Conservation (phyloP, 1,140 invertebrate genomes). For the Bombus cullumanus region DNA sequence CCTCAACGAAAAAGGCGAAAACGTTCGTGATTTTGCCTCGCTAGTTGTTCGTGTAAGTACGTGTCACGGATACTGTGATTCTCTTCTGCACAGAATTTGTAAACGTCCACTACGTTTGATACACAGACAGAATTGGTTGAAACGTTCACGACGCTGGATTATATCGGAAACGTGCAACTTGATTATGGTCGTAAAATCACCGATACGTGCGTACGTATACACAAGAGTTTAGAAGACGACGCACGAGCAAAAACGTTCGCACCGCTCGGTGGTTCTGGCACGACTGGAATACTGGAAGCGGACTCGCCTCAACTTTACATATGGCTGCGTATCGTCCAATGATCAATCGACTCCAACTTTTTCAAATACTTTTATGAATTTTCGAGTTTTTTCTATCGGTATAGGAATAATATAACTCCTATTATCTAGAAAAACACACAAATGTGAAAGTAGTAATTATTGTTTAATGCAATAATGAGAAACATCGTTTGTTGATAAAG, state of each 20-base stretch:
- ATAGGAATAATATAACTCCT: neutral
- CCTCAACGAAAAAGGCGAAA: conserved; percentile 11
- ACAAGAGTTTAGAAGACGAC: conserved; percentile 27
- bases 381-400: rapidly evolving
- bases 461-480: neutral
- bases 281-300: conserved; percentile 51
- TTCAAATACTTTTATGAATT: neutral
- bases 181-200: conserved; percentile 30
- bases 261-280: conserved; percentile 60
- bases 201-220: conserved; percentile 49
- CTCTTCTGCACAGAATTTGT: conserved; percentile 5
- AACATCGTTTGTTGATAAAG: neutral
- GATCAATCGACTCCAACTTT: conserved; percentile 13
- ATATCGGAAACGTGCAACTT: neutral
- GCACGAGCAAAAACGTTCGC: conserved; percentile 25
- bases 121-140: neutral
- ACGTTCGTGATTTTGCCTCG: neutral
- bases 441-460: too few species aligned
- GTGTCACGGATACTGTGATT: conserved; percentile 33
- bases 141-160: conserved; percentile 4
- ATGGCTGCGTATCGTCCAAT: conserved; percentile 21
- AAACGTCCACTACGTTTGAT: neutral
- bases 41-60: conserved; percentile 26
- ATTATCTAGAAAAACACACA: too few species aligned
- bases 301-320: conserved; percentile 5